Conservation (phyloP, 2,888 invertebrate genomes). For the Harmothoe impar region DNA sequence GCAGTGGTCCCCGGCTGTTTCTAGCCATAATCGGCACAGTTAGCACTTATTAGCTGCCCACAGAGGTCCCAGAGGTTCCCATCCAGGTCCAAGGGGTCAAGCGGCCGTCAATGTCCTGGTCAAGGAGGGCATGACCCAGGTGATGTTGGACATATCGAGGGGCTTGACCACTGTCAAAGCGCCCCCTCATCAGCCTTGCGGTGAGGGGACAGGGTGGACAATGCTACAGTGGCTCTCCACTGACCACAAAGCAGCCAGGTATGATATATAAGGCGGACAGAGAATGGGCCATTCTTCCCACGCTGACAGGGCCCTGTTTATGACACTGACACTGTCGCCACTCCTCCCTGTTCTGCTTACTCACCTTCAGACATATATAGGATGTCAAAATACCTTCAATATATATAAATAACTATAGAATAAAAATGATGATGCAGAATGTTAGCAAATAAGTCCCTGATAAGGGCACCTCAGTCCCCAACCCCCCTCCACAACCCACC, state of each 20-base stretch:
- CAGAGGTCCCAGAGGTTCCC: conserved; percentile 24
- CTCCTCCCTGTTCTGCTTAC: not conserved
- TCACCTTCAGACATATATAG: not conserved
- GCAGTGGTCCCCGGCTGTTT: not conserved
- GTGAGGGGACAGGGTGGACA: conserved; percentile 7
- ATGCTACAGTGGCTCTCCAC: conserved; percentile 5
- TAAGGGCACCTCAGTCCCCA: not conserved
- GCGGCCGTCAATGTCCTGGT: conserved; percentile 16
- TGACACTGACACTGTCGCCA: conserved; percentile 30
- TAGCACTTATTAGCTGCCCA: conserved; percentile 52
- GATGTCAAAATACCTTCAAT: not conserved
- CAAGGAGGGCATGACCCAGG: conserved; percentile 55
- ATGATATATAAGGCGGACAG: conserved; percentile 13
- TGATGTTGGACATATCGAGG: conserved; percentile 40
- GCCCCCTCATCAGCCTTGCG: not conserved
- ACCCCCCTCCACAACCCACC: not conserved
- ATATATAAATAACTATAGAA: no score
- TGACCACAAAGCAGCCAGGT: conserved; percentile 36
- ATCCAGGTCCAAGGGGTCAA: conserved; percentile 37
- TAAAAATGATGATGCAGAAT: no score
- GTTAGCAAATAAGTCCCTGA: not conserved
- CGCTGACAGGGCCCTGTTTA: conserved; percentile 31
- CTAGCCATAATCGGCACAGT: conserved; percentile 28
- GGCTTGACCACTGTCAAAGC: conserved; percentile 39
- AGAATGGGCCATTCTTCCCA: conserved; percentile 39